These are phyloP conservation scores for Nesoenas mayeri DNA, from an alignment of 2,113 vertebrate species.

Conservation along the genomic window DNA sequence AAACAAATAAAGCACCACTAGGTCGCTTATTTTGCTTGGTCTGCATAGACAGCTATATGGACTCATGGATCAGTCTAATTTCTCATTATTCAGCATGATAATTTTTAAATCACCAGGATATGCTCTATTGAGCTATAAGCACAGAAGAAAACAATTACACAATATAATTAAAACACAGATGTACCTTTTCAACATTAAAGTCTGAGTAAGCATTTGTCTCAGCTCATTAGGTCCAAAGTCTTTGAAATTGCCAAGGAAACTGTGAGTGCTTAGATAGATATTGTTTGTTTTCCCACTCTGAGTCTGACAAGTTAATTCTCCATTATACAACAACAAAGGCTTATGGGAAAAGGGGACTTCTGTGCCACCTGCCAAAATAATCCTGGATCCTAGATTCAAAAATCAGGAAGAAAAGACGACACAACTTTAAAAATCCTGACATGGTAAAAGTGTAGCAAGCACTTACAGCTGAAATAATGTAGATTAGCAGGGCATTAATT, in stretches of 20 bases:
- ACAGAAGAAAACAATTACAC: not conserved
- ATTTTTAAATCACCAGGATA: constrained; percentile 11
- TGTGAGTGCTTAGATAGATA: constrained; percentile 86
- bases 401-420: constrained; percentile 30
- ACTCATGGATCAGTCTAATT: not conserved
- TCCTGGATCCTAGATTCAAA: constrained; percentile 81
- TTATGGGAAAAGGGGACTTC: constrained; percentile 91
- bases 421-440: not conserved
- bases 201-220: constrained; percentile 78
- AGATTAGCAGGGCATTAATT: not conserved
- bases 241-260: constrained; percentile 78
- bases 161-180: not conserved
- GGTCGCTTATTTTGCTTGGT: not conserved
- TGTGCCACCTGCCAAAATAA: constrained; percentile 87
- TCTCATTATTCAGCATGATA: not conserved
- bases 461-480: not conserved
- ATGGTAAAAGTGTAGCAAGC: not conserved
- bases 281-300: constrained; percentile 88
- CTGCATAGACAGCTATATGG: not conserved
- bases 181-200: constrained; percentile 90
- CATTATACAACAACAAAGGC: constrained; percentile 92
- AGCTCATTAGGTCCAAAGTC: constrained; percentile 66
- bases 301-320: constrained; percentile 94
- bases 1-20: not conserved
- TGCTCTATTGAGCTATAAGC: not conserved